Base-by-base conservation (phyloP, 2,888 invertebrate genomes). In the Strigamia transsilvanica region DNA sequence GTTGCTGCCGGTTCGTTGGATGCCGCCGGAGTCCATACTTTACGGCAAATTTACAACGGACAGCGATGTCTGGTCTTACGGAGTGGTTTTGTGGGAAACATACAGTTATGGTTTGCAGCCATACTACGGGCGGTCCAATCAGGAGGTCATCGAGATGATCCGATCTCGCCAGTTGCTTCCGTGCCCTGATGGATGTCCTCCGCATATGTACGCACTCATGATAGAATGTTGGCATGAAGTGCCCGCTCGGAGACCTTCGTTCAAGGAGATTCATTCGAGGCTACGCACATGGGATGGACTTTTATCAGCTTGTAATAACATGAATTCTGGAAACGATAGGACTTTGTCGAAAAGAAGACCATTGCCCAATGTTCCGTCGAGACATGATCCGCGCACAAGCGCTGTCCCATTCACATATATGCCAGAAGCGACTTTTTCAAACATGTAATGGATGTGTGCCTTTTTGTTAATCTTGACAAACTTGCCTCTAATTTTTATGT, bases 31-130 rank as follows among this genome's bases (percentile, higher is more conserved):
- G 88, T 96, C 98, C 0, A 97, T 99, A 87, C 90, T 99, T 77
- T 98, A 98, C 88, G 98, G 98, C 13, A 97, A 98, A 90, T 99
- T 98, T 87, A 97, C 97, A 2, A 97, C 97, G 0, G 98, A 98
- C 88, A 96, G 97, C 85, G 99, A 99, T 88, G 97, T 99, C 38
- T 99, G 98, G 98, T 96, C 98, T 32, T 99, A 96, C 88, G 99
- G 99, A 21, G 97, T 99, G 21, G 96, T 99, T 13, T 89, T 99
- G 42, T 99, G 99, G 99, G 99, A 99, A 90, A 97, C 98, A 83
- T 99, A 97, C 88, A 97, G 96, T 87, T 99, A 95, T 88, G 99
- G 99, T 32, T 90, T 97, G 85, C 90, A 95, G 92, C 99, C 99
- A 0, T 99, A 99, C 88, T 92, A 92, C 87, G 96, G 96, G 42